Percentiles rank a stretch among this genome's conserved stretches.
phyloP scores from a whole-genome alignment of 2,113 vertebrate genomes.

The Asarcornis scutulata region DNA sequence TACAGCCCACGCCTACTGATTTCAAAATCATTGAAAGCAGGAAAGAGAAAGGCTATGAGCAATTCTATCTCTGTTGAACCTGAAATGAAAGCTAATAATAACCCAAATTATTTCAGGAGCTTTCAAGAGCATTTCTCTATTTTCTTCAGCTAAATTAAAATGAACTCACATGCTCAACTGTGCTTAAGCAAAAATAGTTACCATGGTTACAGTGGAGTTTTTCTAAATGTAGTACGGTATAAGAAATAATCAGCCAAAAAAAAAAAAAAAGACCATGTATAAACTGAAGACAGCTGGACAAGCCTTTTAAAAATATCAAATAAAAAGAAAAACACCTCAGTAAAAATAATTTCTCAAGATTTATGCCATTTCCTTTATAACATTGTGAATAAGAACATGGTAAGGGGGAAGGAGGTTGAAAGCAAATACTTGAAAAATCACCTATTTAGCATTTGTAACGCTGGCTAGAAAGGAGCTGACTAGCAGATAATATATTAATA shows the following conservation, averaged over 20 bases:
- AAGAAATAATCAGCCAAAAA: slow-evolving; percentile 63
- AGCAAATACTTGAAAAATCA: neutral
- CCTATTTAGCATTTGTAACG: neutral
- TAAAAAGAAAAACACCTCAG: slow-evolving; percentile 19
- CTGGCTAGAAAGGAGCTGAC: neutral
- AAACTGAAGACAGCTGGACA: slow-evolving; percentile 46
- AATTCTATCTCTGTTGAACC: slow-evolving; percentile 22
- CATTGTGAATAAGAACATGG: neutral
- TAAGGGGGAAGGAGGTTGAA: neutral
- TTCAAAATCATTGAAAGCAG: neutral
- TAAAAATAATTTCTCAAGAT: slow-evolving; percentile 8
- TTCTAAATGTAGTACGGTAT: slow-evolving; percentile 57
- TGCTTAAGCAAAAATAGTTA: slow-evolving; percentile 63
- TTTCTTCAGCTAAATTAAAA: slow-evolving; percentile 55
- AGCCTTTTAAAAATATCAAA: slow-evolving; percentile 54
- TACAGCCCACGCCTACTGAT: neutral
- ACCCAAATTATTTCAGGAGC: slow-evolving; percentile 16
- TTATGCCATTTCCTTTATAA: neutral
- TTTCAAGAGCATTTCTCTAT: slow-evolving; percentile 22
- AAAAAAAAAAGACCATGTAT: slow-evolving; percentile 18
- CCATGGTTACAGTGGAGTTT: slow-evolving; percentile 62
- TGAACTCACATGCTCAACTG: slow-evolving; percentile 12
- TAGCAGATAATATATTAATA: neutral
- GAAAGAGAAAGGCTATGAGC: neutral
- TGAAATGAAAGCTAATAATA: slow-evolving; percentile 37